phyloP scores from a whole-genome alignment of 2,113 vertebrate species.

The Ardeotis arabs region DNA sequence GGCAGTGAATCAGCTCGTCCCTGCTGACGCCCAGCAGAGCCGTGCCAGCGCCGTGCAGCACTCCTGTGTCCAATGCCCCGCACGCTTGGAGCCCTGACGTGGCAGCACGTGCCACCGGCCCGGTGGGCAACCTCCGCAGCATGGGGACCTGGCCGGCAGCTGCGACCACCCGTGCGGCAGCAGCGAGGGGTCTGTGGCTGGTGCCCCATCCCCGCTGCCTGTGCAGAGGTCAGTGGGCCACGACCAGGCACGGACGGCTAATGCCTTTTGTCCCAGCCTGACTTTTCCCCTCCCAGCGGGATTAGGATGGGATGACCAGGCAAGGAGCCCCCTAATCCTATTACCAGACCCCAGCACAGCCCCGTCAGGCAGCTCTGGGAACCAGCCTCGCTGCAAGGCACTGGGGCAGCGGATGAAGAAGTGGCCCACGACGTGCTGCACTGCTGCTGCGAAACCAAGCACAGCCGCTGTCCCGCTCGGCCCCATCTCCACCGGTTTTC shows the following conservation, averaged over 20 bases:
- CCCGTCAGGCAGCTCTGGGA: background rate
- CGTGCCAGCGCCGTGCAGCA: rapidly evolving
- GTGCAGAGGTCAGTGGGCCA: background rate
- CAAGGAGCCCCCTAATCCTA: slow-evolving; percentile 61
- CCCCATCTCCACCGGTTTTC: background rate
- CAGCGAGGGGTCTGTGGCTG: background rate
- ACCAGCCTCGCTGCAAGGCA: rapidly evolving
- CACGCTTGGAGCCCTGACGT: rapidly evolving
- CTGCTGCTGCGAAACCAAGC: background rate
- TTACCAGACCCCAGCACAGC: background rate
- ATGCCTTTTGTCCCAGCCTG: slow-evolving; percentile 61
- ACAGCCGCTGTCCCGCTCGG: rapidly evolving
- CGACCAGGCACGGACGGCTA: background rate
- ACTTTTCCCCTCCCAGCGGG: slow-evolving; percentile 41
- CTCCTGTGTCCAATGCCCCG: background rate
- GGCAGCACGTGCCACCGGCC: background rate
- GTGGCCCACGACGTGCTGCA: background rate
- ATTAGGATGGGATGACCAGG: slow-evolving; percentile 49
- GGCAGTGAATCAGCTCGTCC: background rate
- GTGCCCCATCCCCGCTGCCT: background rate
- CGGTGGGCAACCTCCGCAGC: rapidly evolving
- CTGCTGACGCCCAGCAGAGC: background rate
- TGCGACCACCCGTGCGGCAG: background rate
- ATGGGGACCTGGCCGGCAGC: rapidly evolving
- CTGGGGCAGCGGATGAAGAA: rapidly evolving